Conservation (phyloP, 23 tunicate genomes). For the Trididemnum miniatum region DNA sequence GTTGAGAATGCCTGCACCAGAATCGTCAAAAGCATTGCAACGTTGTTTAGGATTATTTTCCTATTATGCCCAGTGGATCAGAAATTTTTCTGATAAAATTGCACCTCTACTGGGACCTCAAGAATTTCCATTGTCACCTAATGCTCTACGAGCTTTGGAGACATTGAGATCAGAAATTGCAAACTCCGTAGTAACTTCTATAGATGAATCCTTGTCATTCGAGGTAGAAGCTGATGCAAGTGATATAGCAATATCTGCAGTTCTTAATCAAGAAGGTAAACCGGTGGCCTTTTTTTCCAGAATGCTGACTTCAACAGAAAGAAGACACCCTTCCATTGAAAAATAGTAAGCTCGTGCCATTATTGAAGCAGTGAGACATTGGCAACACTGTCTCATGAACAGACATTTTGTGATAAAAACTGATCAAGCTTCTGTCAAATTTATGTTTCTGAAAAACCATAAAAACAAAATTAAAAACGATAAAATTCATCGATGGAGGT, state of each 20-base stretch:
- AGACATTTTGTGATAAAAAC: neutral
- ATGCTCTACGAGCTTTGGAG: neutral
- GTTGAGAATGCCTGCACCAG: neutral
- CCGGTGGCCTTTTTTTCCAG: neutral
- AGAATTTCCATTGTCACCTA: neutral
- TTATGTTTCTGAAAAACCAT: neutral
- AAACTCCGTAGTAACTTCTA: neutral
- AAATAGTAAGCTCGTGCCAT: conserved; percentile 1
- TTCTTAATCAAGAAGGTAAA: too few relatives aligned
- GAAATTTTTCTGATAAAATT: neutral
- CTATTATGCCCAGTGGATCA: conserved; percentile 1
- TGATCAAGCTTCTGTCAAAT: neutral
- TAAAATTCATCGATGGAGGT: too few relatives aligned
- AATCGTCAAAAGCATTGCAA: neutral
- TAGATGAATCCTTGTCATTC: neutral
- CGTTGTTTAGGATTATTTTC: neutral
- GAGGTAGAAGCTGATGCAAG: neutral
- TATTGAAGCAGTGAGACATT: neutral
- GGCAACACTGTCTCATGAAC: neutral
- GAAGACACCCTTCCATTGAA: neutral
- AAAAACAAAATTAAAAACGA: too few relatives aligned
- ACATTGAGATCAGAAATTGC: neutral
- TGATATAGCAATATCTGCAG: neutral
- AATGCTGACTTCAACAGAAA: neutral
- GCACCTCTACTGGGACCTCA: neutral